Percentiles rank a stretch among this genome's conserved stretches.
Conservation (phyloP, 2,888 invertebrate species). For the Lucinisca nassula region DNA sequence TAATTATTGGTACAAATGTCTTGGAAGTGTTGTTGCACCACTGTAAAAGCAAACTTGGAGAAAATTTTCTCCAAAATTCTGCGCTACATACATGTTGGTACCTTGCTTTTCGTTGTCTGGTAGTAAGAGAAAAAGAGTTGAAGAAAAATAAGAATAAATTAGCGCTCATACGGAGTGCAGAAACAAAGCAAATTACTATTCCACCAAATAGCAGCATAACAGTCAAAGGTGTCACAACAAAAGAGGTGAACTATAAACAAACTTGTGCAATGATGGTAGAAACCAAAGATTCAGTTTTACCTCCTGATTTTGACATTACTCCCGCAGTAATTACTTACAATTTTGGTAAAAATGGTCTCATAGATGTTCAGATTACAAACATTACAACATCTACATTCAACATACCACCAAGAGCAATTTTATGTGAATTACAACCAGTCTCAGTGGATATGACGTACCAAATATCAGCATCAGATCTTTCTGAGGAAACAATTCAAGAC, state of each 20-base stretch:
- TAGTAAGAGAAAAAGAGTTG: no score
- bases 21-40: constrained; percentile 4
- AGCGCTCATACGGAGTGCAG: constrained; percentile 27
- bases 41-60: not conserved
- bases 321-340: constrained; percentile 19
- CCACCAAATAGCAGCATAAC: constrained; percentile 20
- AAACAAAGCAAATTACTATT: not conserved
- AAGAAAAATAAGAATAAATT: no score
- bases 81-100: constrained; percentile 33
- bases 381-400: constrained; percentile 15
- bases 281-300: constrained; percentile 7
- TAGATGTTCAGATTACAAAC: no score
- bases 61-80: constrained; percentile 22
- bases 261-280: constrained; percentile 32
- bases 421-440: constrained; percentile 22
- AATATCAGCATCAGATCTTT: not conserved
- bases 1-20: not conserved
- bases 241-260: constrained; percentile 10
- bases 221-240: constrained; percentile 13
- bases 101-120: constrained; percentile 36
- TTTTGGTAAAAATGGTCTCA: no score
- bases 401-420: not conserved
- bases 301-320: constrained; percentile 41
- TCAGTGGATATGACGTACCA: not conserved
- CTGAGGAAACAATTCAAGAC: not conserved